A percentile compares a stretch with the other conserved stretches of the same genome.
Evolutionary conservation across 2,113 vertebrate genomes (phyloP).

Genomic region (Rhabdornis inornatus): DNA sequence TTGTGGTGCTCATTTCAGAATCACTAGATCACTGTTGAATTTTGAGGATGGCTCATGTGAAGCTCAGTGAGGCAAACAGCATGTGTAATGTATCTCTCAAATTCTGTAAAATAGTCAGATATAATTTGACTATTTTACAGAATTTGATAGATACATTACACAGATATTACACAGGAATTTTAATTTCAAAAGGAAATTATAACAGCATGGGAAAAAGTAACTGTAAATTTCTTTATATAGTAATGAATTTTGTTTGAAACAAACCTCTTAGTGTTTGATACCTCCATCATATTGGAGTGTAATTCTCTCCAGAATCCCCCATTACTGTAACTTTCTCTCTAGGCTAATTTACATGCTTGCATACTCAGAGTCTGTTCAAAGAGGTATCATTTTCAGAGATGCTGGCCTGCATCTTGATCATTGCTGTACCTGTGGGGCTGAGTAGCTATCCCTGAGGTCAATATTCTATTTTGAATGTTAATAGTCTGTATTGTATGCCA

Average conservation of each 20-base stretch:
- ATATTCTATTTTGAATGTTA: background rate
- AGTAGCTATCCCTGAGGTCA: background rate
- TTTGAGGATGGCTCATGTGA: background rate
- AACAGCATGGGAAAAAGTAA: conserved; percentile 34
- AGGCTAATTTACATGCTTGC: background rate
- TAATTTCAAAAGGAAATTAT: conserved; percentile 43
- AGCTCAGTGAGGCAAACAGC: background rate
- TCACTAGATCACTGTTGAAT: background rate
- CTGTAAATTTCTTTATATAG: background rate
- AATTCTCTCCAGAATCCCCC: background rate
- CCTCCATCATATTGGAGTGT: background rate
- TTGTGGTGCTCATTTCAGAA: background rate
- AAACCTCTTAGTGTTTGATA: background rate
- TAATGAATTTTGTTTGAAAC: conserved; percentile 30
- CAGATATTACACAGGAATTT: conserved; percentile 56
- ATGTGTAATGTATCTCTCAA: conserved; percentile 1
- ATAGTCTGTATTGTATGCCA: background rate
- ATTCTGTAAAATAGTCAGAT: background rate
- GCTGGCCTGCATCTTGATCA: background rate
- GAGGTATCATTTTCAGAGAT: background rate
- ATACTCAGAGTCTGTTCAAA: background rate
- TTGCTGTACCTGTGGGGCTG: background rate
- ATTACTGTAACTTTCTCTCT: background rate
- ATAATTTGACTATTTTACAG: too few species aligned
- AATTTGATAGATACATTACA: too few species aligned